Evolutionary conservation across 2,888 invertebrate species (phyloP).

Genomic region (Athalia cordata): DNA sequence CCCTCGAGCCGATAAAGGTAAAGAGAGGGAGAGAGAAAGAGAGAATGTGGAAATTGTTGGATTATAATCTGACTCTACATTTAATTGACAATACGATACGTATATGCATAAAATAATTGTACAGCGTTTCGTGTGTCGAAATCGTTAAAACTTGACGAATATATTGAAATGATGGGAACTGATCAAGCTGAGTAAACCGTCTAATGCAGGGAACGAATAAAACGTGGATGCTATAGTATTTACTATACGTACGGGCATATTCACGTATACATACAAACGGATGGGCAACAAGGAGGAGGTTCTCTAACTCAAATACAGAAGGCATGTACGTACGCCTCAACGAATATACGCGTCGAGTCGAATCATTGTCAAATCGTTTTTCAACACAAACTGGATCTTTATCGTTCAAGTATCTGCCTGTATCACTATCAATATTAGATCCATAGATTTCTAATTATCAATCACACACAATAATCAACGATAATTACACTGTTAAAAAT

Average conservation of each 20-base stretch:
- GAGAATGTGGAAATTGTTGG: background rate
- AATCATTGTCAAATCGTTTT: background rate
- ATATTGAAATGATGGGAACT: conserved; percentile 27
- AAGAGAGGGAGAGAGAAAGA: background rate
- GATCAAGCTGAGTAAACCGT: conserved; percentile 37
- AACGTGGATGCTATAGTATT: no score
- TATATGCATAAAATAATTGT: background rate
- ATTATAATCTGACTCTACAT: background rate
- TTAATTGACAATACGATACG: background rate
- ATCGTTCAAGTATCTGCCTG: background rate
- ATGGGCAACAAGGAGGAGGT: conserved; percentile 10
- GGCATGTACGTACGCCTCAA: background rate
- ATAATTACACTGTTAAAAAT: no score
- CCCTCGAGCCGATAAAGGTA: no score
- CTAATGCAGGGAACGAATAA: background rate
- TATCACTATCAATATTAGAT: no score
- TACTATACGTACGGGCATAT: background rate
- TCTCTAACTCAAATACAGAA: conserved; percentile 25
- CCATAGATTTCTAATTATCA: no score
- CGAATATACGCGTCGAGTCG: conserved; percentile 15
- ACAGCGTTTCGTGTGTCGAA: background rate
- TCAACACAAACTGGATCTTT: background rate
- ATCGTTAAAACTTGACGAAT: background rate
- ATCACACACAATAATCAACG: no score
- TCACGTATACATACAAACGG: background rate